A percentile compares a stretch with the other conserved stretches of the same genome.
Conservation (phyloP, 2,888 invertebrate genomes). For the Chesias legatella region DNA sequence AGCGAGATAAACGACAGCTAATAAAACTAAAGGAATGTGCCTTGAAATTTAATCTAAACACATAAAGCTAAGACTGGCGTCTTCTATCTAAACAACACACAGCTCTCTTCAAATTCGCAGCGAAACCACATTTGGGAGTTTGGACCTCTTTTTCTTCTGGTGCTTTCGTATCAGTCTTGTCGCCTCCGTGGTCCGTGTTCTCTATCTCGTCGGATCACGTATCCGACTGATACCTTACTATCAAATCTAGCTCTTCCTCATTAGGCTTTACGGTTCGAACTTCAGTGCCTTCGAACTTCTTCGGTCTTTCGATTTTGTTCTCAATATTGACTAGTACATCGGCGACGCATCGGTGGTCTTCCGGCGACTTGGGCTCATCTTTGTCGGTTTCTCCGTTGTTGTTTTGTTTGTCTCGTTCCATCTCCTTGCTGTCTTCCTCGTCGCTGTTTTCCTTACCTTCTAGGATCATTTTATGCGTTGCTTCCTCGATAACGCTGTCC, state of each 20-base stretch:
- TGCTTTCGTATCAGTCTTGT: constrained; percentile 59
- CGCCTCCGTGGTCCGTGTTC: constrained; percentile 43
- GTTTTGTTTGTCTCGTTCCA: constrained; percentile 61
- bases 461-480: constrained; percentile 69
- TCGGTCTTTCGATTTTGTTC: constrained; percentile 66
- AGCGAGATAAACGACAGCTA: neutral
- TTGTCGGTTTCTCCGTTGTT: constrained; percentile 51
- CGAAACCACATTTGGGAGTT: constrained; percentile 62
- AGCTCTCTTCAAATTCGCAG: constrained; percentile 67
- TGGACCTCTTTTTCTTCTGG: constrained; percentile 54
- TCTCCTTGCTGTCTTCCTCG: constrained; percentile 63
- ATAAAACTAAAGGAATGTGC: constrained; percentile 16
- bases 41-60: constrained; percentile 15
- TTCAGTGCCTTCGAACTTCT: constrained; percentile 62
- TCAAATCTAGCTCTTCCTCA: constrained; percentile 72
- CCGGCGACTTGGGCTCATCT: constrained; percentile 57
- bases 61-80: constrained; percentile 57
- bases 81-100: constrained; percentile 73
- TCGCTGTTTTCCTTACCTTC: constrained; percentile 72
- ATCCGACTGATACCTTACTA: constrained; percentile 72
- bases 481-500: constrained; percentile 75
- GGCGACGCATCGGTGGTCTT: constrained; percentile 60
- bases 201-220: constrained; percentile 75
- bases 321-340: constrained; percentile 72
- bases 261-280: constrained; percentile 55